Conservation (phyloP, 2,113 vertebrate genomes). For the Emydocephalus ijimae region DNA sequence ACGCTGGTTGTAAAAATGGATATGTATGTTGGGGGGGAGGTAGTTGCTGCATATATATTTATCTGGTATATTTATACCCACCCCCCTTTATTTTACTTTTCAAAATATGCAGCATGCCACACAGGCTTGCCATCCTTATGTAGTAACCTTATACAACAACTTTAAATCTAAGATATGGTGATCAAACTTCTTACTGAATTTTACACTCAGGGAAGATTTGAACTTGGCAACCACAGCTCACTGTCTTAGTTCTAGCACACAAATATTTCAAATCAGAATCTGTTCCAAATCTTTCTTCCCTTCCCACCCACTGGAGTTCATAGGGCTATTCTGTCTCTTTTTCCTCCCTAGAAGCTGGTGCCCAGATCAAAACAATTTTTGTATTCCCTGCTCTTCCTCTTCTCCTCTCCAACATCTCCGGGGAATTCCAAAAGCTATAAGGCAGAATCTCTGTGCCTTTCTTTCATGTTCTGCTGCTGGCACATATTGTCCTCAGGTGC, state of each 20-base stretch:
- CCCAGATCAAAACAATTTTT: neutral
- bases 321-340: neutral
- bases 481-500: slow-evolving; percentile 32
- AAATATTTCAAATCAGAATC: neutral
- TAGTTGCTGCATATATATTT: neutral
- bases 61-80: neutral
- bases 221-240: neutral
- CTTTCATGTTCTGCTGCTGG: neutral
- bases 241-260: neutral
- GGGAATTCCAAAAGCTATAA: slow-evolving; percentile 16
- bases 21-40: neutral
- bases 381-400: neutral
- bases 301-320: neutral
- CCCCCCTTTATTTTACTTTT: neutral
- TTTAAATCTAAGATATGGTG: neutral
- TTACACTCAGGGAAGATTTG: neutral
- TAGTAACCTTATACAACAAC: neutral
- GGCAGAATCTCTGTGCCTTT: neutral
- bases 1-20: neutral
- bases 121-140: neutral
- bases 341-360: neutral
- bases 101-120: neutral
- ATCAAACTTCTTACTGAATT: neutral
- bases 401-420: neutral
- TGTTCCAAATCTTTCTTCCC: neutral